Evolutionary conservation across 2,113 vertebrate species (phyloP).

Genomic region (Clupea harengus): DNA sequence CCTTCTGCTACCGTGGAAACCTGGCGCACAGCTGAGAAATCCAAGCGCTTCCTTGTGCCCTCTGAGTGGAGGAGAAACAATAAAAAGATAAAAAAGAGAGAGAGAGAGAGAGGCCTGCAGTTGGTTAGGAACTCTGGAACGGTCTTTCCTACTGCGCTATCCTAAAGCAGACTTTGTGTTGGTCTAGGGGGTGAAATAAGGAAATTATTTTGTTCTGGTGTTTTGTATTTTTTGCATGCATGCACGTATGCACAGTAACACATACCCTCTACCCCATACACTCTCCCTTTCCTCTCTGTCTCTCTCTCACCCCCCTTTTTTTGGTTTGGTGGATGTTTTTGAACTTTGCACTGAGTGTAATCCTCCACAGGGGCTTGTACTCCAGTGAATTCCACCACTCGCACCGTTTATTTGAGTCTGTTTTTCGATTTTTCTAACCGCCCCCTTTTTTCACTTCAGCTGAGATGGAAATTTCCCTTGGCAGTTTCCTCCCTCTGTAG

Average conservation of each 20-base stretch:
- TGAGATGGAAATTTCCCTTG: slow-evolving; percentile 40
- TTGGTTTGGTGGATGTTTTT: slow-evolving; percentile 26
- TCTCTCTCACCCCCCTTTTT: background rate
- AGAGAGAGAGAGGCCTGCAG: background rate
- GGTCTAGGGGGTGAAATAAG: background rate
- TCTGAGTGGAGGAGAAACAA: background rate
- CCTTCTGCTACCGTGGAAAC: slow-evolving; percentile 33
- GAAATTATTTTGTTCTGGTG: background rate
- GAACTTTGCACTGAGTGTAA: slow-evolving; percentile 53
- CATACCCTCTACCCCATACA: no score
- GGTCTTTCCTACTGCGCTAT: slow-evolving; percentile 13
- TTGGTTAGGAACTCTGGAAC: background rate
- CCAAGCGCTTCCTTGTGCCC: slow-evolving; percentile 21
- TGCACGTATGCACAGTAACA: no score
- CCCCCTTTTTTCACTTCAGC: slow-evolving; percentile 25
- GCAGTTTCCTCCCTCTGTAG: slow-evolving; percentile 20
- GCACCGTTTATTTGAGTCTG: slow-evolving; percentile 33
- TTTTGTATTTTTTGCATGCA: background rate
- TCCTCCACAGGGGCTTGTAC: slow-evolving; percentile 36
- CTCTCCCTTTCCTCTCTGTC: background rate
- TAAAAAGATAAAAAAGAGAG: no score
- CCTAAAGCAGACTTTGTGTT: slow-evolving; percentile 3
- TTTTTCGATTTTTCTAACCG: slow-evolving; percentile 33
- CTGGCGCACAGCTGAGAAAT: slow-evolving; percentile 41
- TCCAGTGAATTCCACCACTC: slow-evolving; percentile 32